Evolutionary conservation across 2,113 vertebrate genomes (phyloP).

Genomic region (Oncorhynchus tshawytscha): DNA sequence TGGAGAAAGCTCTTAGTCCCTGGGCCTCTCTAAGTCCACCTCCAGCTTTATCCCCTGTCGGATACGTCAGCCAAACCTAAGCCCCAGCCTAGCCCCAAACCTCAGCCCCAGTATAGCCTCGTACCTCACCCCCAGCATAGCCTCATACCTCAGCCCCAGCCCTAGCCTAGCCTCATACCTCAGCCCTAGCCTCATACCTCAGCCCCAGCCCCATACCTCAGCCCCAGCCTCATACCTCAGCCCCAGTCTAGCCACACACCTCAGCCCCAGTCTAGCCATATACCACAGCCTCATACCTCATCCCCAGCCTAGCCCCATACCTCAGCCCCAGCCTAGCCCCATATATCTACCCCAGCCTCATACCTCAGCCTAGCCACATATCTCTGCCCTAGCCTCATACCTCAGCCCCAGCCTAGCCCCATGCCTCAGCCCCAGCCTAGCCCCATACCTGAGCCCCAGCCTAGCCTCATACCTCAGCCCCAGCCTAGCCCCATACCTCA

Average conservation of each 20-base stretch:
- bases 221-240: neutral
- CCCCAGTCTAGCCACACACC: neutral
- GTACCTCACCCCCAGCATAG: slow-evolving; percentile 3
- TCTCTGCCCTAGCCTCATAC: neutral
- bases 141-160: neutral
- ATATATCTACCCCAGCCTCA: too few relatives aligned
- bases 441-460: neutral
- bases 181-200: slow-evolving; percentile 6
- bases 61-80: neutral
- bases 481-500: neutral
- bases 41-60: too few relatives aligned
- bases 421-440: slow-evolving; percentile 29
- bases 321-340: too few relatives aligned
- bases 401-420: slow-evolving; percentile 1
- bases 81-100: slow-evolving; percentile 16
- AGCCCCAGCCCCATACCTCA: neutral
- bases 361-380: neutral
- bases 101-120: neutral
- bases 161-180: slow-evolving; percentile 16
- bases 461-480: neutral
- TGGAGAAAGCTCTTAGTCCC: too few relatives aligned
- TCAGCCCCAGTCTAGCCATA: slow-evolving; percentile 4
- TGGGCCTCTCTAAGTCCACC: too few relatives aligned
- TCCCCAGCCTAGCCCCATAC: too few relatives aligned
- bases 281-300: neutral